These are phyloP conservation scores for Epinephelus fuscoguttatus DNA, from an alignment of 2,113 vertebrate genomes.

Conservation along the genomic window DNA sequence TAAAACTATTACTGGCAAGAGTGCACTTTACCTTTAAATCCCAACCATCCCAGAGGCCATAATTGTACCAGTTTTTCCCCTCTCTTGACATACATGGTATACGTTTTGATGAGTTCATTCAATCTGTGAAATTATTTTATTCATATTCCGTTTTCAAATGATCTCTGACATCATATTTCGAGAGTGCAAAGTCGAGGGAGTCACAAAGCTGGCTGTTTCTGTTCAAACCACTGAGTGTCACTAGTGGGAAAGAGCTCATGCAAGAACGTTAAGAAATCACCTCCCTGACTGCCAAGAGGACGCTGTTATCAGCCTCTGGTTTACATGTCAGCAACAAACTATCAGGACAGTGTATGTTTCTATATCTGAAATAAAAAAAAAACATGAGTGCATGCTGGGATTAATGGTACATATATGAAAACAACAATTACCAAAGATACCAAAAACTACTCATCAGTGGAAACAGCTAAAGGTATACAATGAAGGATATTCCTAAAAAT, in stretches of 20 bases:
- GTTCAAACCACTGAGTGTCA: slow-evolving; percentile 65
- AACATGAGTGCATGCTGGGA: not conserved
- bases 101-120: not conserved
- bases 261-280: not conserved
- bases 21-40: slow-evolving; percentile 9
- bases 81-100: not conserved
- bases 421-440: not conserved
- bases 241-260: slow-evolving; percentile 32
- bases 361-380: not conserved
- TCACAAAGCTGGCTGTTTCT: slow-evolving; percentile 30
- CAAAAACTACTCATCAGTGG: not conserved
- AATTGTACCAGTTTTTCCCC: not conserved
- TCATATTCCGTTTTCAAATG: slow-evolving; percentile 3
- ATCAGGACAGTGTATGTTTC: not conserved
- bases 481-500: too few species aligned
- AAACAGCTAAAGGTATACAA: not conserved
- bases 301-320: slow-evolving; percentile 15
- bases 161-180: slow-evolving; percentile 8
- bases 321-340: slow-evolving; percentile 1
- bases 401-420: not conserved
- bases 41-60: not conserved
- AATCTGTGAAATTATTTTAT: not conserved
- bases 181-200: not conserved
- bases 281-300: not conserved
- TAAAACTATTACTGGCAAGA: slow-evolving; percentile 1